Evolutionary conservation across 2,888 invertebrate genomes (phyloP), one percentile per base, ranked within the genome.

Genomic region (Lasioglossum vierecki): DNA sequence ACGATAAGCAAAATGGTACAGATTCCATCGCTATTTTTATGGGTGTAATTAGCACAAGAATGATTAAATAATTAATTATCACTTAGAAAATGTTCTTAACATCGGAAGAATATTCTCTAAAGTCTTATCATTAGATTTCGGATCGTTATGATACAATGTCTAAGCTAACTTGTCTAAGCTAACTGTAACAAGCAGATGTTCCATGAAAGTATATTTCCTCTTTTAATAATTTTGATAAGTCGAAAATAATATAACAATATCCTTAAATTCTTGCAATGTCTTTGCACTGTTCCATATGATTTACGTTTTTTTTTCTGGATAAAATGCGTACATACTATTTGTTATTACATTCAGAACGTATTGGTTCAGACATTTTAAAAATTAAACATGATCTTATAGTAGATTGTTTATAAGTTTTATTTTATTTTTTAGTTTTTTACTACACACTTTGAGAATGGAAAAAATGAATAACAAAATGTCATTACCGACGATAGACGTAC

Each of bases 381-480:
- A 49, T 49, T 49, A 6, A 49, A 18, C 49, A 18, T 18, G 49
- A 49, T 49, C 18, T 49, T 49, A 49, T 2, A 18, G 18, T 0
- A 18, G 2, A 18, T 49, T 49, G 18, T 49, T 5, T 6, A 8
- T 6, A 0, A 18, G 49, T 49, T 49, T 49, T 13, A 49, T 49
- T 18, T 49, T 18, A 49, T 49, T 18, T 18, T 49, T 0, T 44
- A 3, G 0, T 44, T 44, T 41, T 26, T 70, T n/a, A 5, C 11
- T 57, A 30, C 15, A 35, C 39, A 9, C 8, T 4, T 2, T 8
- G 18, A 66, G 18, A 18, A 74, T 44, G 4, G 30, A 22, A 41
- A 60, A 68, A 1, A 44, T 22, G 6, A 46, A 26, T 41, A 35
- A 13, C 18, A 85, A 26, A n/a, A 80, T 84, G 78, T 57, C 82